phyloP scores from a whole-genome alignment of 2,797 vertebrate species.

The Dryobates pubescens region DNA sequence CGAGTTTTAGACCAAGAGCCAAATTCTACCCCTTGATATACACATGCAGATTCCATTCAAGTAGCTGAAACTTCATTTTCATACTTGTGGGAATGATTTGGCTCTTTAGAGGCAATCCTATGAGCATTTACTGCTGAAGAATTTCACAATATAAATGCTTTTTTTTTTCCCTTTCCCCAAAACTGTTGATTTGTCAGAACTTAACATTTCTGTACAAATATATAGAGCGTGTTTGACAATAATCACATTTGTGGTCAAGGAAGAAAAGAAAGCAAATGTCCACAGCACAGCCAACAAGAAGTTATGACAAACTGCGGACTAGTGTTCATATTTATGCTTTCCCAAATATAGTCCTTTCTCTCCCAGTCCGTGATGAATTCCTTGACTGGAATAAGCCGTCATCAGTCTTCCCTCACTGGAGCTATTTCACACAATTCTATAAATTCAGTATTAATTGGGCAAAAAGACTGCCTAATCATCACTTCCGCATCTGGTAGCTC shows the following conservation, averaged over 20 bases:
- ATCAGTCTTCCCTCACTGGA: not conserved
- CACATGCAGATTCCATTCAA: constrained; percentile 39
- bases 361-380: not conserved
- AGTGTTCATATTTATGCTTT: not conserved
- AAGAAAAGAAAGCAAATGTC: constrained; percentile 2
- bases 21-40: constrained; percentile 33
- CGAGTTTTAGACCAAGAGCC: not conserved
- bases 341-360: not conserved
- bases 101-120: not conserved
- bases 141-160: constrained; percentile 9
- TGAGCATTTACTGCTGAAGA: constrained; percentile 1
- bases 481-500: not conserved
- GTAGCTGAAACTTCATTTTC: constrained; percentile 11
- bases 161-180: constrained; percentile 33
- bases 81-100: constrained; percentile 31
- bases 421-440: not conserved
- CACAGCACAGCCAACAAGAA: not conserved
- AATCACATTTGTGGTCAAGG: not conserved
- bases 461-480: constrained; percentile 3
- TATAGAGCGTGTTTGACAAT: not conserved
- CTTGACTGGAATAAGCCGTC: not conserved
- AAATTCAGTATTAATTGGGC: constrained; percentile 11
- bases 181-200: constrained; percentile 56
- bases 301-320: not conserved
- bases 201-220: constrained; percentile 36